phyloP scores from a whole-genome alignment of 2,113 vertebrate species.

The Catagonus wagneri region DNA sequence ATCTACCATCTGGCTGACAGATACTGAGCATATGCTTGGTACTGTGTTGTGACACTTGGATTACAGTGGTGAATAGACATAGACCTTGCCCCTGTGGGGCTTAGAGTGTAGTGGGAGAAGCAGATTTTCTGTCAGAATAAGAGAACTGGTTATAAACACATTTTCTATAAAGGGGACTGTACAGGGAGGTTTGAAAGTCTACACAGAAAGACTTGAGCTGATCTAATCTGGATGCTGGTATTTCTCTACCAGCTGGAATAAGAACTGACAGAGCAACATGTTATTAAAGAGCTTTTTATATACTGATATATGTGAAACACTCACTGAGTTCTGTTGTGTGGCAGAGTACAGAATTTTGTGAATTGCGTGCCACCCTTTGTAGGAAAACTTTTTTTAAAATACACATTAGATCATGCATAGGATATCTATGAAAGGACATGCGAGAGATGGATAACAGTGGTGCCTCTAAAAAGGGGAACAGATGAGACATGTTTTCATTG shows the following conservation, averaged over 20 bases:
- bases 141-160: neutral
- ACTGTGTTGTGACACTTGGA: neutral
- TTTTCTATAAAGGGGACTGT: neutral
- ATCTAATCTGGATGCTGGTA: neutral
- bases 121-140: neutral
- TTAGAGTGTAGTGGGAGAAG: neutral
- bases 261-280: neutral
- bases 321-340: neutral
- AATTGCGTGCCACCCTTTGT: neutral
- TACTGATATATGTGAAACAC: neutral
- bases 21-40: neutral
- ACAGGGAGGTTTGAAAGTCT: neutral
- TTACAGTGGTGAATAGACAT: neutral
- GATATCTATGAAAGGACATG: neutral
- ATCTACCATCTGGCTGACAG: neutral
- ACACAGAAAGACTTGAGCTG: neutral
- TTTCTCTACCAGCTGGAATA: neutral
- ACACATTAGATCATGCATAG: neutral
- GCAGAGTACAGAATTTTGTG: neutral
- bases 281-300: neutral
- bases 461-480: neutral
- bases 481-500: neutral
- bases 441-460: neutral
- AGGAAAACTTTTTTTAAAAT: slow-evolving; percentile 14
- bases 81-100: neutral